phyloP scores from a whole-genome alignment of 2,888 invertebrate species.

The Troides oblongomaculatus region DNA sequence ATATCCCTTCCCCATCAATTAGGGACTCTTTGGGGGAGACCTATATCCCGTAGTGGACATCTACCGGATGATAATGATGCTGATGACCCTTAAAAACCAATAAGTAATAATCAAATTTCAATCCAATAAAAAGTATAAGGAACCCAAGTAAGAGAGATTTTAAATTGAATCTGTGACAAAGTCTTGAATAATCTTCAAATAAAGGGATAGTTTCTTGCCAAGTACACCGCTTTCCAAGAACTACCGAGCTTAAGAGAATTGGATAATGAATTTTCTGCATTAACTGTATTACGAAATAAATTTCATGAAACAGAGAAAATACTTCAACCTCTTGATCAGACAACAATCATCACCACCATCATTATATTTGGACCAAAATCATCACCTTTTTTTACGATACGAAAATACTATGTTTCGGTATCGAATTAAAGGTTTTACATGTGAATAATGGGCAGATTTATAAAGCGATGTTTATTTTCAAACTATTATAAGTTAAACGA shows the following conservation, averaged over 20 bases:
- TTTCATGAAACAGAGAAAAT: background rate
- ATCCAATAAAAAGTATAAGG: background rate
- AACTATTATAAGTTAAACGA: background rate
- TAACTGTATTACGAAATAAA: slow-evolving; percentile 5
- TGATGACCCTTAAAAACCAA: background rate
- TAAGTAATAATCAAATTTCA: background rate
- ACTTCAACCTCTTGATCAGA: background rate
- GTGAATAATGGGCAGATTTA: background rate
- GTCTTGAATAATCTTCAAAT: slow-evolving; percentile 28
- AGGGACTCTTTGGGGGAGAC: too few relatives aligned
- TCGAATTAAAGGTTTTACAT: background rate
- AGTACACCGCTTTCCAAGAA: slow-evolving; percentile 23
- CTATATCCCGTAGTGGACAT: too few relatives aligned
- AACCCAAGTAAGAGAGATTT: slow-evolving; percentile 8
- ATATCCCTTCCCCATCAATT: too few relatives aligned
- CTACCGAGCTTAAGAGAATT: slow-evolving; percentile 26
- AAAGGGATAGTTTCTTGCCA: slow-evolving; percentile 28
- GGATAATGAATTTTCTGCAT: slow-evolving; percentile 22
- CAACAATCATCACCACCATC: background rate
- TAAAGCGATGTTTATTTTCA: background rate
- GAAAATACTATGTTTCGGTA: background rate
- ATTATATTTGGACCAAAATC: too few relatives aligned
- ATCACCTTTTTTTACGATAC: too few relatives aligned
- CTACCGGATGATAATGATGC: too few relatives aligned
- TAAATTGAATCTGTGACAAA: slow-evolving; percentile 29